Base-by-base conservation (phyloP, 2,888 invertebrate species). In the Leucania comma region DNA sequence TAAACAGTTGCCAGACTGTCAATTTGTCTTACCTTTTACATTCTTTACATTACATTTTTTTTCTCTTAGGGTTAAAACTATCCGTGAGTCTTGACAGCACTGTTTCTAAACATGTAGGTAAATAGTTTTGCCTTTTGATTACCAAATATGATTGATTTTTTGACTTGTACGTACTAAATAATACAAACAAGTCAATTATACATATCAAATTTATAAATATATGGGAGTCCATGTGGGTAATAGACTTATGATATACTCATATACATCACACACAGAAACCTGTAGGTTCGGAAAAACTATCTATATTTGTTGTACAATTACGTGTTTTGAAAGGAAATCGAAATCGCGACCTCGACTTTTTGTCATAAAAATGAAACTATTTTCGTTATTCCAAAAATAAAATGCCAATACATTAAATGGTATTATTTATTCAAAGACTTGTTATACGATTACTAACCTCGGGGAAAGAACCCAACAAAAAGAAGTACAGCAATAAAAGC, bases 11-110 rank as follows among this genome's bases (percentile, higher is more conserved):
- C 48, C 32, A 10, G 46, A 3, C 46, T 56, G 63, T 22, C 54
- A 64, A 67, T 63, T 78, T 78, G 53, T 72, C 67, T 63, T 51
- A 66, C 66, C 22, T 67, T 51, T 35, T 17, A 26, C 32, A 4
- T 50, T 54, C 58, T 64, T 57, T 32, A 48, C n/a, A 48, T 48
- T 24, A 38, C 58, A 38, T 57, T 46, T 32, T 38, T 22, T 24
- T 54, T 38, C 38, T 50, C 32, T 17, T 22, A 35, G 46, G 12
- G 20, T 46, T 46, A 20, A 46, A 20, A n/a, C 8, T 42, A 20
- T 48, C 0, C 8, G n/a, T 50, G 17, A 22, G 3, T 57, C 17
- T 22, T 12, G 4, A 42, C n/a, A 35, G 12, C n/a, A 20, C 26
- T 46, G 2, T 20, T 14, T 50, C 42, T 9, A 38, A 14, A 20